Percentiles rank a stretch among this genome's conserved stretches.
These are phyloP conservation scores for Drosophila ogumai DNA, from an alignment of 1,140 invertebrate species.

Conservation along the genomic window DNA sequence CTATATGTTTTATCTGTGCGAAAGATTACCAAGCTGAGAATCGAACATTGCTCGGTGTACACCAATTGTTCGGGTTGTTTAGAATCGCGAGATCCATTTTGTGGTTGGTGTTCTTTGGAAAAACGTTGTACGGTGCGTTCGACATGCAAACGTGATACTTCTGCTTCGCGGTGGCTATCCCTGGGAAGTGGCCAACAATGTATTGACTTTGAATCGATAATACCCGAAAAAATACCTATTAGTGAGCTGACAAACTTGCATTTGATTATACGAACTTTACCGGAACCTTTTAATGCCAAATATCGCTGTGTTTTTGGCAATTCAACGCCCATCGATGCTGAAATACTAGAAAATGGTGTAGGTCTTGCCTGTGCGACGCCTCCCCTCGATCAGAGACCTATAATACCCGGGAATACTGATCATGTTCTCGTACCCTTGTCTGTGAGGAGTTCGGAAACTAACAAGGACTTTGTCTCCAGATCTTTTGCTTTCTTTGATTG, in stretches of 20 bases:
- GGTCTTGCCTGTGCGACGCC: conserved; percentile 94
- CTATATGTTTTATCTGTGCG: conserved; percentile 90
- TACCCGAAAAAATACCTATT: conserved; percentile 95
- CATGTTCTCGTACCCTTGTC: conserved; percentile 96
- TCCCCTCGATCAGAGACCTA: conserved; percentile 90
- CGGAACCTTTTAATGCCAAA: conserved; percentile 94
- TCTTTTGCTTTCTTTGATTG: conserved; percentile 98
- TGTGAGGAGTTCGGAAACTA: conserved; percentile 93
- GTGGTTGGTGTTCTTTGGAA: conserved; percentile 98
- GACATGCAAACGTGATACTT: conserved; percentile 95
- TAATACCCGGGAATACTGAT: conserved; percentile 92
- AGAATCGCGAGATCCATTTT: conserved; percentile 97
- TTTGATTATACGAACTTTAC: conserved; percentile 94
- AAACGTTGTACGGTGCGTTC: conserved; percentile 95
- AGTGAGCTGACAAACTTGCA: conserved; percentile 93
- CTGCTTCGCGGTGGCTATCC: conserved; percentile 96
- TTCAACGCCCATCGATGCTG: conserved; percentile 93
- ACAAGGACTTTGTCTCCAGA: conserved; percentile 97
- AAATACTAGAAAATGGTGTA: conserved; percentile 91
- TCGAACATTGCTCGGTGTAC: conserved; percentile 96
- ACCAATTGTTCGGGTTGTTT: conserved; percentile 95
- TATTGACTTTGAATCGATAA: conserved; percentile 97
- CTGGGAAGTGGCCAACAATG: conserved; percentile 96
- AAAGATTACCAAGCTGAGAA: conserved; percentile 94
- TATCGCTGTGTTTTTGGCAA: conserved; percentile 97